Evolutionary conservation across 2,113 vertebrate genomes (phyloP), one percentile per base, ranked within the genome.

Genomic region (Caloenas nicobarica): DNA sequence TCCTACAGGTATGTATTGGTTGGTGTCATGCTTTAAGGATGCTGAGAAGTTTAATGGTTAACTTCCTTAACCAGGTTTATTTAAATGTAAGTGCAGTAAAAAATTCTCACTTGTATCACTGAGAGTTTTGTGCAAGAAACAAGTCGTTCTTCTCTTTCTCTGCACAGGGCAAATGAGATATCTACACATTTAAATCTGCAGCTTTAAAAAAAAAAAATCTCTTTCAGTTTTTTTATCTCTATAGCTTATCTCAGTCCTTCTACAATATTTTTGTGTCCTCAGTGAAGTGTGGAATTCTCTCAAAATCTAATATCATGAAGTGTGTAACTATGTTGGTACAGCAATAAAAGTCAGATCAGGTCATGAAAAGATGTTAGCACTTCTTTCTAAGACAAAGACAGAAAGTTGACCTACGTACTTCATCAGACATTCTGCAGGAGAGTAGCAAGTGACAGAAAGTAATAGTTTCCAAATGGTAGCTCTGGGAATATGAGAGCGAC

Each of bases 401-500:
- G 42, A 71, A 72, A 46, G 22, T 69, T 94, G 81, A 88, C 31
- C 74, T 73, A 10, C 1, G 14, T 13, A 77, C 24, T 89, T 95
- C 34, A 50, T 87, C 72, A 66, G 36, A 85, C 50, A n/a, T 95
- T 85, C 74, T 93, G 78, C 31, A 88, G 36, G 36, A 82, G 74
- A 64, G 29, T 11, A 64, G 56, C 2, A 7, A 93, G 61, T 81
- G 83, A 93, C 40, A 44, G 71, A 54, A 82, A 93, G 31, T 84
- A 77, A 87, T 84, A 50, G 78, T 82, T 81, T 82, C 44, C 66
- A 66, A 80, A 87, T 57, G 34, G 53, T 46, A 56, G 44, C 84
- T 89, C 28, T 76, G 93, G 78, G 91, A 95, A 73, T 87, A 77
- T 79, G 62, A 76, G 28, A 92, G 31, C 66, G 54, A 89, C 78